Evolutionary conservation across 2,888 invertebrate genomes (phyloP).

Genomic region (Epistrophella euchroma): DNA sequence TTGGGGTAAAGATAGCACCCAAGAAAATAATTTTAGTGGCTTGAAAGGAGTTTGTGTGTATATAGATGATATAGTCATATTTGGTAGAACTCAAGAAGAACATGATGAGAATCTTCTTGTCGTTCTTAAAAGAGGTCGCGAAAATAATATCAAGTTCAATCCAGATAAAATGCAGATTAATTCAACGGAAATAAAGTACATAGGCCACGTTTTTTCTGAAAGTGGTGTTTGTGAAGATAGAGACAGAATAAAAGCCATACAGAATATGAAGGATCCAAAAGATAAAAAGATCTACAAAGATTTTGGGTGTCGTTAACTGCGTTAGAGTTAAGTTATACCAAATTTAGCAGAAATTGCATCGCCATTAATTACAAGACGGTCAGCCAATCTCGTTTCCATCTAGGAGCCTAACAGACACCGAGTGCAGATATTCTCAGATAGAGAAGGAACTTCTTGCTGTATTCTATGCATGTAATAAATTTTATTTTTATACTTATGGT

Average conservation of each 20-base stretch:
- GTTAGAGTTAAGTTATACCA: conserved; percentile 70
- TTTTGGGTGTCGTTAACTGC: conserved; percentile 68
- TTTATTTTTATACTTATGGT: too few species aligned
- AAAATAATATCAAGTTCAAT: too few species aligned
- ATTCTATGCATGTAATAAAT: too few species aligned
- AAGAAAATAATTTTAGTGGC: conserved; percentile 64
- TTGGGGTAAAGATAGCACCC: conserved; percentile 38
- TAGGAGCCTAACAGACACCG: too few species aligned
- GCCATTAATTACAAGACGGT: too few species aligned
- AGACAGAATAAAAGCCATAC: conserved; percentile 57
- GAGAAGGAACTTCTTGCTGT: too few species aligned
- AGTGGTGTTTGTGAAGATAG: conserved; percentile 66
- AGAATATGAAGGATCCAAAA: conserved; percentile 34
- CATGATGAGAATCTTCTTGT: conserved; percentile 21
- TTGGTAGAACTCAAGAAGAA: conserved; percentile 35
- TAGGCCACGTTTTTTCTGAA: conserved; percentile 77
- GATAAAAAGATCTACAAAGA: conserved; percentile 41
- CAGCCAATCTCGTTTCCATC: too few species aligned
- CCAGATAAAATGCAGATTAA: conserved; percentile 74
- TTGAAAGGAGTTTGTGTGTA: conserved; percentile 59
- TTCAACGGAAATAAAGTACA: conserved; percentile 73
- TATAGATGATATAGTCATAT: conserved; percentile 62
- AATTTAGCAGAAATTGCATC: conserved; percentile 60
- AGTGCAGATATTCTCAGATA: too few species aligned
- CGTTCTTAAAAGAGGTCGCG: conserved; percentile 28